Conservation (phyloP, 1,140 invertebrate genomes). For the Drosophila novamexicana region DNA sequence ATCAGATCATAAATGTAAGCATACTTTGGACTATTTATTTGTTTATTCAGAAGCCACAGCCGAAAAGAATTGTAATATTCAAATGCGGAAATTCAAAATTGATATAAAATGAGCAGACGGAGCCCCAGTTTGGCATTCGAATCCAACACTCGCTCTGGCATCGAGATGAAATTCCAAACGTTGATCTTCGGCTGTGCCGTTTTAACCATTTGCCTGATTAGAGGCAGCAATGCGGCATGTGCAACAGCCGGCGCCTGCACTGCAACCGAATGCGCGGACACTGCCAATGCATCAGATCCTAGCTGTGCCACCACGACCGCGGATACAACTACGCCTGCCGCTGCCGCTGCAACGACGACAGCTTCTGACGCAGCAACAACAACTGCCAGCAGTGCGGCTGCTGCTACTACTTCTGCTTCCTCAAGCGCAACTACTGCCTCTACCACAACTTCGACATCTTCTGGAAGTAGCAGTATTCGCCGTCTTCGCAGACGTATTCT, state of each 20-base stretch:
- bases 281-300: neutral
- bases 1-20: no score
- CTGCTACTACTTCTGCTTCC: neutral
- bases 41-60: neutral
- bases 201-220: conserved; percentile 6
- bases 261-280: neutral
- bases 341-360: neutral
- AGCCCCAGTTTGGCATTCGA: neutral
- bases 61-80: neutral
- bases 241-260: neutral
- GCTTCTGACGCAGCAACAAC: neutral
- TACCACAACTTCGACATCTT: neutral
- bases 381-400: neutral
- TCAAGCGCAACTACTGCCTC: neutral
- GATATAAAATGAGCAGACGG: neutral
- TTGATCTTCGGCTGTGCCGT: conserved; percentile 12
- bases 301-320: neutral
- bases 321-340: no score
- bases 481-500: no score
- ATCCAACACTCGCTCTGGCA: neutral
- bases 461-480: no score
- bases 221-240: conserved; percentile 8
- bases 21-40: no score
- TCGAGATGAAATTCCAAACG: conserved; percentile 21
- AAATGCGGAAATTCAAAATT: neutral